A percentile compares a stretch with the other conserved stretches of the same genome.
phyloP scores from a whole-genome alignment of 1,140 invertebrate species.

The Cydia strobilella region DNA sequence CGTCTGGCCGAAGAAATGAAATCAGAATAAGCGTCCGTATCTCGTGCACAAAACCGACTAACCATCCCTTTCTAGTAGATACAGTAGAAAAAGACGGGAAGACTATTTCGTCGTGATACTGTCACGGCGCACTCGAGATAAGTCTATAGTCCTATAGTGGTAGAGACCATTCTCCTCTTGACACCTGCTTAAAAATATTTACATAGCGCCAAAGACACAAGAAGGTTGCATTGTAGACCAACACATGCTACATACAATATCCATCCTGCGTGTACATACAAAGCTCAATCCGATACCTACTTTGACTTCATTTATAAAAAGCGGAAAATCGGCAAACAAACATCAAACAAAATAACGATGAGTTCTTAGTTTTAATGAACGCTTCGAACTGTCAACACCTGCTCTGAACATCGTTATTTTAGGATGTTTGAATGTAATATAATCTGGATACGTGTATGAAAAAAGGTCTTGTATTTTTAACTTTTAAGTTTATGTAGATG shows the following conservation, averaged over 20 bases:
- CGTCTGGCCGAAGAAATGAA: no score
- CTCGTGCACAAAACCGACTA: no score
- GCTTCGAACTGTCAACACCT: not conserved
- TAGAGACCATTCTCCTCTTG: no score
- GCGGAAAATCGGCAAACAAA: constrained; percentile 7
- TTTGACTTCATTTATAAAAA: constrained; percentile 5
- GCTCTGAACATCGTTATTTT: not conserved
- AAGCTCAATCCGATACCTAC: constrained; percentile 9
- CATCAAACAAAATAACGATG: constrained; percentile 11
- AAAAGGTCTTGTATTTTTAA: not conserved
- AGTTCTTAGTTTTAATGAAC: constrained; percentile 17
- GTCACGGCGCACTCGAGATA: no score
- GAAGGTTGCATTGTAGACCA: constrained; percentile 4
- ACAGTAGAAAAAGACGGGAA: no score
- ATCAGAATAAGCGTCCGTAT: no score
- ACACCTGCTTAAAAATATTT: no score
- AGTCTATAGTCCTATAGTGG: no score
- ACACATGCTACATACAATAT: not conserved
- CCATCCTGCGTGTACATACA: not conserved
- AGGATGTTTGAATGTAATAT: not conserved
- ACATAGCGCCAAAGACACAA: not conserved
- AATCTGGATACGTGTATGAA: not conserved
- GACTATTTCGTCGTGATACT: no score
- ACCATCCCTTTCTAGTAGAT: no score
- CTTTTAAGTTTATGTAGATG: not conserved